Evolutionary conservation across 2,888 invertebrate genomes (phyloP), one percentile per base, ranked within the genome.

Genomic region (Pachymerium ferrugineum): DNA sequence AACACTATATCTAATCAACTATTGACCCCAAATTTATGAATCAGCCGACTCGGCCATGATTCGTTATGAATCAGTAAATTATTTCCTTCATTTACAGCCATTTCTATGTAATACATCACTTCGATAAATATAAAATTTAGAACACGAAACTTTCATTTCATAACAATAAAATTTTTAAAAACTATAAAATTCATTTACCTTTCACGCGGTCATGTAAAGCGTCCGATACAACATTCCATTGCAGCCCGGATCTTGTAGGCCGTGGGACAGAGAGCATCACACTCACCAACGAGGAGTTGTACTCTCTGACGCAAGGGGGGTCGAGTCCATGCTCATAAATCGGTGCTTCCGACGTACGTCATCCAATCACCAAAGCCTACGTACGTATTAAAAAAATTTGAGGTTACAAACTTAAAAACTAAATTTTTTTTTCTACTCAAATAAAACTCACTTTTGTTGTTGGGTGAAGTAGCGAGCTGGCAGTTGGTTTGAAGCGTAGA

Each of bases 251-350:
- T 47, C 47, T 47, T 16, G 47, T 47, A 22, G 16, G 47, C 47
- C 47, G 47, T 47, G 47, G 47, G 47, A 47, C 8, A 47, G 22
- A 3, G 22, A 47, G 47, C 47, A 47, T 47, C 47, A 22, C 47
- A 47, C 47, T 16, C 22, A 47, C 19, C 22, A 22, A 22, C 16
- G 47, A 47, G 19, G 47, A 47, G 47, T 47, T 47, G 47, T 47
- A 47, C 47, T 47, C 47, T 47, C 47, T 47, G 47, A 47, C 47
- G 47, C 47, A 47, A 22, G 47, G 47, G 47, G 47, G 47, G 47
- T 47, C 47, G 47, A 47, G 47, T 47, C 47, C 47, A 47, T 47
- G 47, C 47, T 47, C 47, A 47, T 47, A 47, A 47, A 47, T 47
- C 47, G 47, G 47, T 47, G 47, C 47, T 47, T 47, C 47, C 47